Evolutionary conservation across 2,888 invertebrate species (phyloP), one percentile per base, ranked within the genome.

Genomic region (Germaria angustata): DNA sequence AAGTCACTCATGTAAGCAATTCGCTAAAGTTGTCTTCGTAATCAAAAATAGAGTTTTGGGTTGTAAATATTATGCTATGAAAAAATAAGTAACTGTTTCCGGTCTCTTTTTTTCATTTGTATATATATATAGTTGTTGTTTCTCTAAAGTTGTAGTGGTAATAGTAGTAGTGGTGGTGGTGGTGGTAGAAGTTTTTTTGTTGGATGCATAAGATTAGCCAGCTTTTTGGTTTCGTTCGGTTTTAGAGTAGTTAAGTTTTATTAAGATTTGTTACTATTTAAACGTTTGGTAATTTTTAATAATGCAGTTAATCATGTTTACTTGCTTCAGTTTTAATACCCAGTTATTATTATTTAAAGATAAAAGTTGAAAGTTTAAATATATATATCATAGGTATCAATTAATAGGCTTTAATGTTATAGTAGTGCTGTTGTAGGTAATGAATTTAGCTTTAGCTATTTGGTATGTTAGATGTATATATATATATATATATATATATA

Each of bases 191-290:
- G 53, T 77, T 73, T 72, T n/a, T 77, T 68, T 77, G 69, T 77
- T 61, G 49, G 79, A 79, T 82, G 79, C 82, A 66, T 79, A 79
- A 82, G 73, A 78, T 65, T 79, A 65, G 81, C 81, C 81, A 82
- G 82, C 79, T 65, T 75, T 82, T 76, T 75, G 77, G 69, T 69
- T 59, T 77, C 61, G 69, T 69, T 77, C 59, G 49, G 39, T 65
- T 65, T 65, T 46, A 63, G 34, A 66, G 68, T 68, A 59, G 51
- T 77, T 79, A 44, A 51, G 32, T 44, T 79, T 72, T 34, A 57
- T 72, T 57, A 72, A 66, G 65, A 59, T 66, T 72, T 46, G 41
- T 59, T 73, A 44, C 66, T 80, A 73, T 73, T 59, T 66, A 51
- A 75, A 75, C 17, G 39, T 57, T 66, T 44, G 17, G 65, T 63